Percentiles rank a stretch among this genome's conserved stretches.
Conservation (phyloP, 1,140 invertebrate species). For the Anastrepha ludens region DNA sequence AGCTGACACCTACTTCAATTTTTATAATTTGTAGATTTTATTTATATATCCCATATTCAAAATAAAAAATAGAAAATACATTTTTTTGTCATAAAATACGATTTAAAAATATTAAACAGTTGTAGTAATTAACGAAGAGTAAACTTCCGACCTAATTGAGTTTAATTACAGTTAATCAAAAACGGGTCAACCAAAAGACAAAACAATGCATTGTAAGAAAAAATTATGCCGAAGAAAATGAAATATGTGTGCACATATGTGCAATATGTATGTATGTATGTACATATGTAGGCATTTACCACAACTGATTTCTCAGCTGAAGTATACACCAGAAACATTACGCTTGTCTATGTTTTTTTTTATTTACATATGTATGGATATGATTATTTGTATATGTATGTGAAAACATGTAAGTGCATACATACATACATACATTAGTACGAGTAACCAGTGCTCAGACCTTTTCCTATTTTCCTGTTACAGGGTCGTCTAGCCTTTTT, state of each 20-base stretch:
- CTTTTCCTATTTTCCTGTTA: background rate
- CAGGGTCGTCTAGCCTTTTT: background rate
- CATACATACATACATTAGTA: too few species aligned
- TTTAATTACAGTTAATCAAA: conserved; percentile 24
- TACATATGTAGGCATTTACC: background rate
- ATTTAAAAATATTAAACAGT: too few species aligned
- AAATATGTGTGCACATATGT: background rate
- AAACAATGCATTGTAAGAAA: background rate
- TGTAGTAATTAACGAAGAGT: too few species aligned
- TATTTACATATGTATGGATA: background rate
- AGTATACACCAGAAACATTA: too few species aligned
- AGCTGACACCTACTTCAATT: too few species aligned
- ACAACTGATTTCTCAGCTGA: too few species aligned
- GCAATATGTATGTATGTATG: background rate
- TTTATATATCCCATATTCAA: too few species aligned
- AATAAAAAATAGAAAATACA: too few species aligned
- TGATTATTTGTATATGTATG: background rate
- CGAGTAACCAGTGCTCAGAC: too few species aligned
- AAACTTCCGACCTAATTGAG: conserved; percentile 16
- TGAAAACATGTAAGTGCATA: background rate
- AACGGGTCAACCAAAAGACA: background rate
- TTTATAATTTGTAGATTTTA: too few species aligned
- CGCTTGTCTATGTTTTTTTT: too few species aligned
- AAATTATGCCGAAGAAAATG: background rate
- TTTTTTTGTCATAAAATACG: too few species aligned